phyloP scores from a whole-genome alignment of 2,113 vertebrate species.

The Ahaetulla prasina region DNA sequence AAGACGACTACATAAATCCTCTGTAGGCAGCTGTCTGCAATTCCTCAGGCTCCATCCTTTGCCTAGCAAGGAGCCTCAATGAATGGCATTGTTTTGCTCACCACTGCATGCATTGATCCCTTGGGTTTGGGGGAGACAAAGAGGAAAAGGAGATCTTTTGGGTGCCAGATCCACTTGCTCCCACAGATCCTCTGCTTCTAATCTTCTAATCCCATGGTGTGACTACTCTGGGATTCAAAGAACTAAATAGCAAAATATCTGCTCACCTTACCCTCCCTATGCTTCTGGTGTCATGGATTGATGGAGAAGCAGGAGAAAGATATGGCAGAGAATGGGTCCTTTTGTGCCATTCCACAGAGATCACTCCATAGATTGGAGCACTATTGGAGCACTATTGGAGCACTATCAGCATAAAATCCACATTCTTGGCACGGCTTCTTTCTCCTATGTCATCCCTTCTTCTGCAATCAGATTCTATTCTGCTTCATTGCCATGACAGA shows the following conservation, averaged over 20 bases:
- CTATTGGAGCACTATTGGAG: too few relatives aligned
- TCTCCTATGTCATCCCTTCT: not conserved
- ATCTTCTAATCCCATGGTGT: not conserved
- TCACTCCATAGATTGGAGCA: not conserved
- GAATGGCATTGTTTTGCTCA: too few relatives aligned
- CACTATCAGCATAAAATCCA: not conserved
- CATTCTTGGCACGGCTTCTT: not conserved
- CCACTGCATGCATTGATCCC: too few relatives aligned
- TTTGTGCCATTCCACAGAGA: not conserved
- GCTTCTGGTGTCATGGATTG: not conserved
- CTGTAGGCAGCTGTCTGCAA: too few relatives aligned
- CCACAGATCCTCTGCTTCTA: not conserved
- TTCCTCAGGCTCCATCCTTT: too few relatives aligned
- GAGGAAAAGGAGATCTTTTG: not conserved
- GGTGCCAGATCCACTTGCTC: not conserved
- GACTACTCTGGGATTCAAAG: not conserved
- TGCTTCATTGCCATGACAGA: not conserved
- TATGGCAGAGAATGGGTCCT: not conserved
- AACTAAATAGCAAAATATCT: not conserved
- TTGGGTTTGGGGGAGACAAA: not conserved
- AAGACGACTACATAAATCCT: too few relatives aligned
- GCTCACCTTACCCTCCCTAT: not conserved
- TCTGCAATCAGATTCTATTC: not conserved
- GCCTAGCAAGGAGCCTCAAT: too few relatives aligned
- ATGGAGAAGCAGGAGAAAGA: not conserved